Base-by-base conservation (phyloP, 2,888 invertebrate genomes). In the Yponomeuta malinellus region DNA sequence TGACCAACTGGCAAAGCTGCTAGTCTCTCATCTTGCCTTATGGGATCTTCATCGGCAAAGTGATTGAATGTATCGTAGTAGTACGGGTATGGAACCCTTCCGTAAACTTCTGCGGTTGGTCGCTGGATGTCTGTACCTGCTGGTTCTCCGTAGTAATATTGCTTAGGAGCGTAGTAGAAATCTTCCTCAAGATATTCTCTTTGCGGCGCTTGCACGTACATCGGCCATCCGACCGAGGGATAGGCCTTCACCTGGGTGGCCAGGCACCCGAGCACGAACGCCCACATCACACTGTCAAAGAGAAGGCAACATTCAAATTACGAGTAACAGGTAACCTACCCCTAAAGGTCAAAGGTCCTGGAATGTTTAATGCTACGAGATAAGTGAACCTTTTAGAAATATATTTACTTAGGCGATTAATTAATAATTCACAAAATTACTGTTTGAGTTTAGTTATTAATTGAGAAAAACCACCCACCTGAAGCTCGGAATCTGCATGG, bases 1-100 rank as follows among this genome's bases (percentile, higher is more conserved):
- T 95, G 94, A n/a, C 94, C 94, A 43, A 94, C 93, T 0, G 94
- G 94, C 59, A 94, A 87, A 15, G 94, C 89, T 64, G 94, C 93
- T 78, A 94, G 92, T 70, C 94, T 86, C 78, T 94, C 94, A 74
- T 94, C 93, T 78, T 95, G 94, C 71, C 93, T 93, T 63, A 94
- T 86, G 63, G 94, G 92, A 74, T 93, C 93, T 73, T 94, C 95
- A 74, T 94, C 93, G 12, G 93, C 83, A 74, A 93, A 93, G 72
- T 93, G 92, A 9, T 92, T 87, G 78, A 93, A 93, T 0, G 89
- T 84, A 72, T 90, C 89, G 73, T 89, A 88, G 71, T 86, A 93
- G 83, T 89, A 88, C 1, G 89, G 85, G 74, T 84, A 93, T 77
- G 86, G 92, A 75, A 81, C 86, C 85, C 86, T 86, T 69, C 81